Evolutionary conservation across 37 sponge, comb jelly and placozoan genomes (phyloP).

Genomic region (Lycopodina hypogea): DNA sequence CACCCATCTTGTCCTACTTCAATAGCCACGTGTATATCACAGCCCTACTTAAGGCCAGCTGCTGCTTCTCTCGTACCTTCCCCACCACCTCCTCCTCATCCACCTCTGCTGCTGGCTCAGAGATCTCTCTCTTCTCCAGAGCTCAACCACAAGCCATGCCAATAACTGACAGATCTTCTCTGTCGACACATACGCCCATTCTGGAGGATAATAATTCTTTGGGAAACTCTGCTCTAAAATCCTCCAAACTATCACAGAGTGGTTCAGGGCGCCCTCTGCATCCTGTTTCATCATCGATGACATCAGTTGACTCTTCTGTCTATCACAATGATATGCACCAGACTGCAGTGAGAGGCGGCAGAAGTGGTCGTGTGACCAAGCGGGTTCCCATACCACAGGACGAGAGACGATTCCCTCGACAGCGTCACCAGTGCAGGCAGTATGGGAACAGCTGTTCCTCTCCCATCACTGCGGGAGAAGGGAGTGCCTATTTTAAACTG

Average conservation of each 20-base stretch:
- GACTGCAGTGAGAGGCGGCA: no score
- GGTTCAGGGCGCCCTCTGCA: neutral
- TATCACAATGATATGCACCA: no score
- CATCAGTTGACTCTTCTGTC: no score
- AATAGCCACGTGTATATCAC: constrained; percentile 38
- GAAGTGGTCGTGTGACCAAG: neutral
- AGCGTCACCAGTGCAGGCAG: neutral
- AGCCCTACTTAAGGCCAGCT: constrained; percentile 43
- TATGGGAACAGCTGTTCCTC: neutral
- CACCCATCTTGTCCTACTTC: constrained; percentile 16
- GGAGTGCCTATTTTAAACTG: neutral
- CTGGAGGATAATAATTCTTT: no score
- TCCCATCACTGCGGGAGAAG: constrained; percentile 2
- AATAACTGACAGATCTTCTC: neutral
- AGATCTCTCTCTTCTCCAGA: neutral
- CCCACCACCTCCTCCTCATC: neutral
- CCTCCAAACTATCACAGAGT: neutral
- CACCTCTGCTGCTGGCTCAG: neutral
- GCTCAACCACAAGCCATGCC: neutral
- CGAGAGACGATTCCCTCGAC: neutral
- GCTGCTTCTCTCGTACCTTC: constrained; percentile 1
- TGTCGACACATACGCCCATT: no score
- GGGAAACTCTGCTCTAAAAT: neutral
- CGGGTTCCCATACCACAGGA: no score
- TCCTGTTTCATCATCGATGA: no score